Evolutionary conservation across 2,888 invertebrate species (phyloP), one percentile per base, ranked within the genome.

Genomic region (Spilarctia lutea): DNA sequence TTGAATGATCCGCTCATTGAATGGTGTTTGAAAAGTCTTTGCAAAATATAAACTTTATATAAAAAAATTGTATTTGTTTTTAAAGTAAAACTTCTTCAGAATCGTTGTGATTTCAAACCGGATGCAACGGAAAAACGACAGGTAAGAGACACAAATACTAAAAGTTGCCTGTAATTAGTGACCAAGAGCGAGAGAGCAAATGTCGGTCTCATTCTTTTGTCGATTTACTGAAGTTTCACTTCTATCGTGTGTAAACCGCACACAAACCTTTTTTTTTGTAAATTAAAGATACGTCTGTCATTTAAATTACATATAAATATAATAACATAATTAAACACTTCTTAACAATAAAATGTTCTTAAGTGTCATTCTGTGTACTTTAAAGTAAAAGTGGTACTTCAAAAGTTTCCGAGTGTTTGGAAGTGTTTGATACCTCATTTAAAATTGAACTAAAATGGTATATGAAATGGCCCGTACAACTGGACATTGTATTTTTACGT

Each of bases 1-100:
- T 74, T 74, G 65, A 68, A 45, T 60, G 73, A 48, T 35, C 33
- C 18, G 68, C 68, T 68, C 60, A 67, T 68, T 68, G 60, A 68
- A 39, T 27, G 45, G 45, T 30, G 20, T 45, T 42, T 27, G 18
- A 20, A 16, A 18, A 27, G 45, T 45, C n/a, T 45, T 27, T 65
- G 20, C 24, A 24, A 66, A 39, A 30, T 66, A 66, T 66, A 13
- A 66, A 39, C 18, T 18, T 45, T 45, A 45, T 16, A 45, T 16
- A 16, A 35, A 35, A 4, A 2, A 16, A 13, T 45, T 45, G 65
- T n/a, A n/a, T n/a, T n/a, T n/a, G n/a, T n/a, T n/a, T n/a, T n/a
- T n/a, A n/a, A n/a, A n/a, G n/a, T n/a, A n/a, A n/a, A n/a, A n/a
- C n/a, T n/a, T n/a, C n/a, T n/a, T n/a, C n/a, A n/a, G n/a, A n/a